Evolutionary conservation across 2,797 vertebrate genomes (phyloP).

Genomic region (Poeciliopsis presidionis): DNA sequence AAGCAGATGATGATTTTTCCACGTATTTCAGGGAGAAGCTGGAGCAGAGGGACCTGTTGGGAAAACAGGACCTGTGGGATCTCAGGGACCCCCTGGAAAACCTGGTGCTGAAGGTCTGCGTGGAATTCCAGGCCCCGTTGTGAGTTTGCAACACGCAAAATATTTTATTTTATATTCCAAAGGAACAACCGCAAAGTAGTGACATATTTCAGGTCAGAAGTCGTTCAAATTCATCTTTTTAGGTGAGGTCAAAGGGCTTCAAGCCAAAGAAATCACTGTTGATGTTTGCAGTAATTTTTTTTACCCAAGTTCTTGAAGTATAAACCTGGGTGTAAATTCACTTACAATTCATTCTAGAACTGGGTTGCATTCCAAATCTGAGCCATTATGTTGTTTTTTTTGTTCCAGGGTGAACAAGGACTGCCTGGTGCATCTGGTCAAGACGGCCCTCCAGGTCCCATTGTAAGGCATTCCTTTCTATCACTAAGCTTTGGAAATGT

Average conservation of each 20-base stretch:
- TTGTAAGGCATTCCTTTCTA: conserved; percentile 79
- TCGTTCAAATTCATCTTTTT: not conserved
- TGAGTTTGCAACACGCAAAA: conserved; percentile 71
- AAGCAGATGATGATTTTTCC: not conserved
- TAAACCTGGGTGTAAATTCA: not conserved
- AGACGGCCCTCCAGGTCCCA: conserved; percentile 93
- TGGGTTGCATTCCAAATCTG: not conserved
- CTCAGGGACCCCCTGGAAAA: conserved; percentile 93
- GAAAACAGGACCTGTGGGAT: conserved; percentile 95
- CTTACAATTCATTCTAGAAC: not conserved
- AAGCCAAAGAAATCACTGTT: not conserved
- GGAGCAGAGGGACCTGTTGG: conserved; percentile 93
- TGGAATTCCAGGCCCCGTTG: conserved; percentile 96
- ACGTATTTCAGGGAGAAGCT: conserved; percentile 87
- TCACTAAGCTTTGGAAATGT: not conserved
- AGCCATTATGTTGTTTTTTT: not conserved
- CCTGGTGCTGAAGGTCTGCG: conserved; percentile 93
- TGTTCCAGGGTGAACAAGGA: conserved; percentile 93
- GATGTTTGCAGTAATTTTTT: not conserved
- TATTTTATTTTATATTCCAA: not conserved
- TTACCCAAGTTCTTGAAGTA: not conserved
- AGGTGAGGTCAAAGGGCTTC: not conserved
- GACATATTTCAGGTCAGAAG: not conserved
- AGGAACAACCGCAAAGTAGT: not conserved
- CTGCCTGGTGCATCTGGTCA: conserved; percentile 92